Evolutionary conservation across 92 coral and sea anemone species (phyloP), one percentile per base, ranked within the genome.

Genomic region (Porites cylindrica): DNA sequence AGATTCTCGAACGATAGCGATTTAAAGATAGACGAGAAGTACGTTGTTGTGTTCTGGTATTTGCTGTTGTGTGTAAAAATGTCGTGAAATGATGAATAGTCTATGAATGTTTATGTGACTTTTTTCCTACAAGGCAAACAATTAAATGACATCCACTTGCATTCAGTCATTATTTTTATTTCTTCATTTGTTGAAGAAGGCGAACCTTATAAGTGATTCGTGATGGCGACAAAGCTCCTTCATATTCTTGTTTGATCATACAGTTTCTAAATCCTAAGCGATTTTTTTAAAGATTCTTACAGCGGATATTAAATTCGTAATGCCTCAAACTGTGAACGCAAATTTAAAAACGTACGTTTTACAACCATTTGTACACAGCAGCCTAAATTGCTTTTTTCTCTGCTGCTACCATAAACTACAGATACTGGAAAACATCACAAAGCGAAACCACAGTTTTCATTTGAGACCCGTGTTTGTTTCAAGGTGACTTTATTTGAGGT

Each of bases 401-500:
- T 70, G 65, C 51, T 61, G 81, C 78, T 64, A 64, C 54, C 17
- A 64, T 26, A 64, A 75, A 83, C 72, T 83, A 21, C 79, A 83
- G 74, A 76, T 1, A 24, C 71, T 72, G 29, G 13, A 63, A 74
- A 83, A 43, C 79, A 62, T 9, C 73, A 75, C 52, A 65, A 47
- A 63, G 50, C 1, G 64, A 61, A 83, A 64, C 87, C 81, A 63
- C 81, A 74, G 26, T 73, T 75, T 64, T 83, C 79, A 73, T 75
- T 65, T 64, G 8, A 3, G 47, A 50, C 20, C 63, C 26, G 26
- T 83, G 81, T 63, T 83, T 83, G 78, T 4, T 12, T 47, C 11
- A 12, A 23, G 52, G 43, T 51, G 63, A 62, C 51, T 73, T 61
- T 61, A 83, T 75, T 83, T 83, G 87, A 61, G 87, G 87, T 83